These are phyloP conservation scores for Lithophane semibrunnea DNA, from an alignment of 2,888 invertebrate genomes.

Conservation along the genomic window DNA sequence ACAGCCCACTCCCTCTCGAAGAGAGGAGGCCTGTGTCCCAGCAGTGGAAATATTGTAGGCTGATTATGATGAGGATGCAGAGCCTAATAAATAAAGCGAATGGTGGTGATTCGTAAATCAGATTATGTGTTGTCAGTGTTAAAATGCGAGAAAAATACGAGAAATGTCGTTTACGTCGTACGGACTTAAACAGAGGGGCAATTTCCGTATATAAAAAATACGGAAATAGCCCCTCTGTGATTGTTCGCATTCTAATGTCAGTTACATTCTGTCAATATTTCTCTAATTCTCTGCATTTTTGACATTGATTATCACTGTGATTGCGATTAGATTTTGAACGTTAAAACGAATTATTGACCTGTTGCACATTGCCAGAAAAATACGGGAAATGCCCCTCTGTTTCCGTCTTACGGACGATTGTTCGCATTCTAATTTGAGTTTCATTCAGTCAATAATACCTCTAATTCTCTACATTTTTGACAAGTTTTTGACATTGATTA, in stretches of 20 bases:
- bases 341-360: no score
- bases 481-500: background rate
- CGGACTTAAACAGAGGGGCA: background rate
- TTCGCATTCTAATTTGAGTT: background rate
- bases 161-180: background rate
- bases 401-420: no score
- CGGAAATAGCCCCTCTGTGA: no score
- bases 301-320: no score
- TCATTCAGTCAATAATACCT: background rate
- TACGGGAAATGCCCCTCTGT: background rate
- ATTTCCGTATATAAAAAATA: background rate
- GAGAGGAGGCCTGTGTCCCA: no score
- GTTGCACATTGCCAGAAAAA: background rate
- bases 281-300: no score
- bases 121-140: background rate
- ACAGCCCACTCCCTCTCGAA: no score
- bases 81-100: background rate
- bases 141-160: background rate
- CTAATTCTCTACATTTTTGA: background rate
- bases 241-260: background rate
- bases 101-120: background rate
- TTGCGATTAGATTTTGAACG: no score
- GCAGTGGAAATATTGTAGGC: no score
- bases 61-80: no score
- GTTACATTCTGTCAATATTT: no score